Base-by-base conservation (phyloP, 2,113 vertebrate species). In the Python bivittatus region DNA sequence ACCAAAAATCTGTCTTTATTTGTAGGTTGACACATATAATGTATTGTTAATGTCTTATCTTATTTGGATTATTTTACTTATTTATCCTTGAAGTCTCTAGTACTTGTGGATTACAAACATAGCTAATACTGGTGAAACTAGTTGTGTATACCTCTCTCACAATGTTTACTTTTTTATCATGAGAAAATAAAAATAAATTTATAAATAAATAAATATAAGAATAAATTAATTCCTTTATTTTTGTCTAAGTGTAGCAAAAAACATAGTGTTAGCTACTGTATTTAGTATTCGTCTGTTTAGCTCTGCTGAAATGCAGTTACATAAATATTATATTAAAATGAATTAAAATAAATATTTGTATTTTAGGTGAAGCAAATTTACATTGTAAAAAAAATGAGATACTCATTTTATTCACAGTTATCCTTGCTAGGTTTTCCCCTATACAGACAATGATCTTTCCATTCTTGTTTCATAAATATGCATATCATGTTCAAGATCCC, bases 391-490 rank as follows among this genome's bases (percentile, higher is more conserved):
- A 97, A 9, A 95, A 95, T 92, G 96, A 95, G 93, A 94, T 93
- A 88, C 94, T 93, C 90, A 92, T 97, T 97, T 96, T 97, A 94
- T 8, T 6, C 95, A 92, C 95, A 91, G 95, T 94, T 96, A 93
- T 96, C 93, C 96, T 96, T 93, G 94, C 92, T 95, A 92, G 91
- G 48, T 96, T 97, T 97, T 96, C 90, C 95, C 97, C 88, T 91
- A 95, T 92, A 57, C 94, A 95, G 96, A 97, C 96, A 96, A 96
- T 95, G 93, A 96, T 98, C 96, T 97, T 97, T 97, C 89, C 93
- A 90, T 95, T 95, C 97, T 91, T 96, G 96, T 97, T 96, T 96
- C 94, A 97, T 98, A 97, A 97, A 97, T 97, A 97, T 97, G 96
- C 96, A 96, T 97, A 96, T 97, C 95, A 92, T 96, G 94, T 95